These are phyloP conservation scores for Smithornis capensis DNA, from an alignment of 2,113 vertebrate species.

Conservation along the genomic window DNA sequence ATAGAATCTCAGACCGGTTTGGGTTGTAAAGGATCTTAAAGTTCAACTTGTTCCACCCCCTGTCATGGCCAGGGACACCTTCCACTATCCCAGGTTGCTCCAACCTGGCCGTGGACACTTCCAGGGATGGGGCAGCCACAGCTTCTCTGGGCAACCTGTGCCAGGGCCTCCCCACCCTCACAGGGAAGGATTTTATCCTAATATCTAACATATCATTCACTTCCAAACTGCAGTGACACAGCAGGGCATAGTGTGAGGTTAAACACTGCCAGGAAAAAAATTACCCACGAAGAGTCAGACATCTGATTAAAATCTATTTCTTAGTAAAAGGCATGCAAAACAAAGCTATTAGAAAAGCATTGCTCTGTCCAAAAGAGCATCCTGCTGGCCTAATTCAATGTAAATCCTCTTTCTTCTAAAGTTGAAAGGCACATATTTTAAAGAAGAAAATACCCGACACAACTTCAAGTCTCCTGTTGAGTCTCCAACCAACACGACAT, in stretches of 20 bases:
- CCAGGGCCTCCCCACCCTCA: not conserved
- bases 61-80: not conserved
- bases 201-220: not conserved
- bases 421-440: not conserved
- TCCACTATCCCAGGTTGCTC: accelerated
- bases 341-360: not conserved
- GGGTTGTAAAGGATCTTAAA: not conserved
- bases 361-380: not conserved
- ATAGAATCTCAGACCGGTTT: not conserved
- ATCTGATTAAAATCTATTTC: not conserved
- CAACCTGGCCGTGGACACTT: not conserved
- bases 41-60: accelerated
- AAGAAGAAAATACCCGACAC: accelerated
- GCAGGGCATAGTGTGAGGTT: not conserved
- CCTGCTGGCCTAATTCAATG: not conserved
- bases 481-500: not conserved
- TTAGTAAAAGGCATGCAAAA: not conserved
- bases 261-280: not conserved
- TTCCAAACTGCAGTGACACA: not conserved
- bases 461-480: not conserved
- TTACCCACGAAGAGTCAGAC: not conserved
- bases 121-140: not conserved
- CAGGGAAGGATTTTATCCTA: accelerated
- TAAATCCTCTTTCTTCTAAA: not conserved
- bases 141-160: not conserved